Percentiles rank a stretch among this genome's conserved stretches.
phyloP scores from a whole-genome alignment of 1,140 invertebrate species.

The Steinernema khuongi region DNA sequence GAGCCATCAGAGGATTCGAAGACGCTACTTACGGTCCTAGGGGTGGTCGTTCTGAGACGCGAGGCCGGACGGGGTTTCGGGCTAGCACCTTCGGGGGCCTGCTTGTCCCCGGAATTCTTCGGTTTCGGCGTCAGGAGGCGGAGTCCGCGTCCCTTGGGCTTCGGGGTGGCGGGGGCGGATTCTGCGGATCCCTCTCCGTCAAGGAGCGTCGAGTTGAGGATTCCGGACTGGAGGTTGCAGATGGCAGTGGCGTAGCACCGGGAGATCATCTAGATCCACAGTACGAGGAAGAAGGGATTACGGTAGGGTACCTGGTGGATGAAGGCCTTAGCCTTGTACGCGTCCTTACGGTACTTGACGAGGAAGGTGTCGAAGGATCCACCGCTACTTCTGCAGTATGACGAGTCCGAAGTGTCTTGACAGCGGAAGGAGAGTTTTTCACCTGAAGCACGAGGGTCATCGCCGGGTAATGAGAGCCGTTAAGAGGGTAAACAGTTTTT shows the following conservation, averaged over 20 bases:
- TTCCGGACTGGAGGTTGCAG: slow-evolving; percentile 45
- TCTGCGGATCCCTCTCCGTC: neutral
- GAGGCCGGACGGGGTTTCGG: neutral
- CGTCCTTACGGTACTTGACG: slow-evolving; percentile 47
- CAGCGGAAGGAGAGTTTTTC: slow-evolving; percentile 52
- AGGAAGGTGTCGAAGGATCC: slow-evolving; percentile 42
- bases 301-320: slow-evolving; percentile 49
- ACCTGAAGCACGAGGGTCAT: slow-evolving; percentile 39
- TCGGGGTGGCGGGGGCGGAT: neutral
- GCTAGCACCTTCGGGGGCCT: neutral
- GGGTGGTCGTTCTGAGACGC: slow-evolving; percentile 26
- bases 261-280: slow-evolving; percentile 47
- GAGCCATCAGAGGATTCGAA: neutral
- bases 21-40: slow-evolving; percentile 4
- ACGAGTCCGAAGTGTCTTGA: slow-evolving; percentile 51
- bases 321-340: slow-evolving; percentile 56
- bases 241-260: slow-evolving; percentile 54
- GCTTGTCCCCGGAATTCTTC: neutral
- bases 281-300: neutral
- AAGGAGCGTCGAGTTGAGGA: slow-evolving; percentile 46
- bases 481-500: slow-evolving; percentile 2
- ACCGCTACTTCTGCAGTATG: slow-evolving; percentile 45
- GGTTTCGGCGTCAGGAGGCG: neutral
- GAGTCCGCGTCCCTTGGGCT: neutral
- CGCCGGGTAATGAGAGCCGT: neutral